These are phyloP conservation scores for Caenorhabditis remanei DNA, from an alignment of 1,140 invertebrate genomes.

Conservation along the genomic window DNA sequence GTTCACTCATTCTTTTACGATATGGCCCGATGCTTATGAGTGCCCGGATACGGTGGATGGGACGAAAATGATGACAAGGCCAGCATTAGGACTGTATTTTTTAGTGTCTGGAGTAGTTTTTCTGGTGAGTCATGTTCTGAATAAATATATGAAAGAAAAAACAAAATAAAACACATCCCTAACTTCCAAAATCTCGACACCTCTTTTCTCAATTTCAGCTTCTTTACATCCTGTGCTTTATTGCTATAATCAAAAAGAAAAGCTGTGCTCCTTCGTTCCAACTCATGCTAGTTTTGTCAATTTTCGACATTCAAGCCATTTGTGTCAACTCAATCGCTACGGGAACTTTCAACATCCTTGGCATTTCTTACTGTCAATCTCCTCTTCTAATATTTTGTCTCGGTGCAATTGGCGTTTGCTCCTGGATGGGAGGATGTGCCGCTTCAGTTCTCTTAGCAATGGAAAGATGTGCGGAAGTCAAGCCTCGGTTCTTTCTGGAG, in stretches of 20 bases:
- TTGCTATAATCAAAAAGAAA: neutral
- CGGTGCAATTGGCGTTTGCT: neutral
- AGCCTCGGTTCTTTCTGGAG: neutral
- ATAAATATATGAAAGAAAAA: neutral
- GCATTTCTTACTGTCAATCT: conserved; percentile 32
- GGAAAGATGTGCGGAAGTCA: conserved; percentile 8
- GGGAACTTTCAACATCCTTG: conserved; percentile 10
- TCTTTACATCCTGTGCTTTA: conserved; percentile 82
- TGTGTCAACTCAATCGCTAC: neutral
- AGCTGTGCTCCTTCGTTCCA: neutral
- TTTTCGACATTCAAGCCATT: conserved; percentile 48
- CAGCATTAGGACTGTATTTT: neutral
- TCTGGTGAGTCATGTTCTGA: neutral
- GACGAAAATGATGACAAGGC: neutral
- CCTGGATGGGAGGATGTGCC: neutral
- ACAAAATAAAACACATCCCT: too few species aligned
- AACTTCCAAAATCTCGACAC: neutral
- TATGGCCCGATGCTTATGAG: neutral
- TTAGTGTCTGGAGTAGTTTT: neutral
- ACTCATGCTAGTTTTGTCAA: conserved; percentile 15
- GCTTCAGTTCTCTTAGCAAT: conserved; percentile 5
- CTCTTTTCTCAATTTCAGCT: conserved; percentile 81
- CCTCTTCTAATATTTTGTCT: neutral
- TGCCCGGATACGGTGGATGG: neutral
- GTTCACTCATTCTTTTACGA: neutral